Percentiles rank a stretch among this genome's conserved stretches.
phyloP scores from a whole-genome alignment of 2,888 invertebrate genomes.

The Chloromyia formosa region DNA sequence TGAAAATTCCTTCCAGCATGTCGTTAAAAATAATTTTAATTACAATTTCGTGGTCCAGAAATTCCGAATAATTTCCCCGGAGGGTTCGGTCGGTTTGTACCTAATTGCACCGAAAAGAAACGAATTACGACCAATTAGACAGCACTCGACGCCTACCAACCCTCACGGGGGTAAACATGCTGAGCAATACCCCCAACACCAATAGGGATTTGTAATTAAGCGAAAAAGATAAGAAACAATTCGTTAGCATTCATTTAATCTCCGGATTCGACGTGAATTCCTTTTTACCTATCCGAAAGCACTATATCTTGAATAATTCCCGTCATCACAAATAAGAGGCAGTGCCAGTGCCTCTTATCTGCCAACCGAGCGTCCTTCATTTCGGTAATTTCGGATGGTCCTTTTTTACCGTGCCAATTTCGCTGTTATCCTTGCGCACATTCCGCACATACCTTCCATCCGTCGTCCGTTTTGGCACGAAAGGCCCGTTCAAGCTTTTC shows the following conservation, averaged over 20 bases:
- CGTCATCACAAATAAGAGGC: constrained; percentile 42
- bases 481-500: neutral
- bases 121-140: neutral
- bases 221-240: constrained; percentile 39
- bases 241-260: constrained; percentile 32
- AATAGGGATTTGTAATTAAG: constrained; percentile 40
- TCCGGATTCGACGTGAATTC: constrained; percentile 37
- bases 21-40: constrained; percentile 8
- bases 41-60: neutral
- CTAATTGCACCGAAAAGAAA: constrained; percentile 5
- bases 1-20: neutral
- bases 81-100: too few species aligned
- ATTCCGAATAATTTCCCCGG: neutral
- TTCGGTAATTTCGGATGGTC: too few species aligned
- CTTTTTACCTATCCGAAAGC: constrained; percentile 28
- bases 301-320: constrained; percentile 41
- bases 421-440: neutral
- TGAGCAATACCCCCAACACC: neutral
- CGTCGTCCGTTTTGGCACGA: constrained; percentile 11
- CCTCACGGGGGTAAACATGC: neutral
- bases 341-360: constrained; percentile 12
- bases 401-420: too few species aligned
- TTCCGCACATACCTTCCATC: constrained; percentile 4
- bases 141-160: neutral
- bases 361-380: too few species aligned